Base-by-base conservation (phyloP, 2,888 invertebrate species). In the Agriopis leucophaearia region DNA sequence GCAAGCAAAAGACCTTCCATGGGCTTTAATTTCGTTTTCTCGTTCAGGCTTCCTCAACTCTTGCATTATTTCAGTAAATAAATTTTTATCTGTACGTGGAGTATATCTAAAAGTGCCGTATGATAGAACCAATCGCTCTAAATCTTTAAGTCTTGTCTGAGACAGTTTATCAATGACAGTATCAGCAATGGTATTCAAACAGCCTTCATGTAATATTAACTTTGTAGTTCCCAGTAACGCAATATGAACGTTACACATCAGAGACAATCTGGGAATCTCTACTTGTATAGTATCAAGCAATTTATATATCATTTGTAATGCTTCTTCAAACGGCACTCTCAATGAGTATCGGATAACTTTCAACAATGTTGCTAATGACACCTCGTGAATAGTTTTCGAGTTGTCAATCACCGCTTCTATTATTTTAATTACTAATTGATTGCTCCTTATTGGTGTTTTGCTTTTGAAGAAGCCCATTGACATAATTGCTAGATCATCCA, bases 381-480 rank as follows among this genome's bases (percentile, higher is more conserved):
- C 95, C 80, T 96, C 96, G 81, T 96, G 94, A 12, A 96, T 90
- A 5, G 81, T 88, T 27, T 94, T 85, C 16, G 94, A 78, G 71
- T 95, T 89, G 9, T 89, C 81, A n/a, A 91, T 91, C 0, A 96
- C 82, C 78, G 90, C 94, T 1, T 88, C 74, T 44, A 96, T 94
- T 0, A 96, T 90, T 60, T 90, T 89, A 3, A 88, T 76, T 0
- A 95, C 61, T 50, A 96, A 77, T 0, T 85, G 80, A 4, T 82
- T 74, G 82, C 90, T 95, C 70, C 94, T 94, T 57, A 97, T 92
- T 15, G 92, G 94, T 1, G 95, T 96, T 88, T 96, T 94, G 15
- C 96, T 96, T 90, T 97, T 97, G 78, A 97, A 97, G 84, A 96
- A 97, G 0, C 96, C 97, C 95, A 97, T 95, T 6, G 96, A 94